Percentiles rank a stretch among this genome's conserved stretches.
phyloP scores from a whole-genome alignment of 1,140 invertebrate species.

The Drosophila kanapiae region DNA sequence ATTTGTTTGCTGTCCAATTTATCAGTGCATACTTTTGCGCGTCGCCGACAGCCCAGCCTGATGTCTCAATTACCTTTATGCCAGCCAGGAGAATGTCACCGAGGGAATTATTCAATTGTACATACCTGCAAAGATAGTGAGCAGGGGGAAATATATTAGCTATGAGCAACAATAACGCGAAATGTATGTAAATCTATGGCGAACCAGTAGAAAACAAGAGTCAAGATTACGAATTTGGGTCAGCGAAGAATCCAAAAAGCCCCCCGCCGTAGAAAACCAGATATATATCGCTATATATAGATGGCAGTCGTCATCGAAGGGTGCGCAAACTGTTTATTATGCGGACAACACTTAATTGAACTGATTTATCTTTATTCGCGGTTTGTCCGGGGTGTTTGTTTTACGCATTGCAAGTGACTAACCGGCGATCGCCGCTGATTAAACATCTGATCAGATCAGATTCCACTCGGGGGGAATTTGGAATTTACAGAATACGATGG shows the following conservation, averaged over 20 bases:
- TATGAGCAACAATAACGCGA: slow-evolving; percentile 28
- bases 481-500: slow-evolving; percentile 7
- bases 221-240: slow-evolving; percentile 68
- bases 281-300: slow-evolving; percentile 46
- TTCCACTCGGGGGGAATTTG: slow-evolving; percentile 16
- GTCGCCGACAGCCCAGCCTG: slow-evolving; percentile 51
- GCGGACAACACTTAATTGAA: slow-evolving; percentile 58
- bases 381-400: slow-evolving; percentile 28
- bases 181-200: slow-evolving; percentile 41
- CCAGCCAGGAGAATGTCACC: slow-evolving; percentile 6
- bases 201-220: slow-evolving; percentile 71
- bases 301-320: slow-evolving; percentile 50
- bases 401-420: slow-evolving; percentile 52
- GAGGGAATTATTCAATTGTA: slow-evolving; percentile 27
- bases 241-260: slow-evolving; percentile 37
- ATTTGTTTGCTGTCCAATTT: slow-evolving; percentile 71
- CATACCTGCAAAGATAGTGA: slow-evolving; percentile 56
- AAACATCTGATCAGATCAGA: slow-evolving; percentile 19
- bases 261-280: slow-evolving; percentile 12
- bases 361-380: slow-evolving; percentile 63
- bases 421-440: slow-evolving; percentile 35
- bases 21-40: slow-evolving; percentile 72
- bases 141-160: slow-evolving; percentile 16
- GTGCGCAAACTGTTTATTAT: slow-evolving; percentile 55
- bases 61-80: slow-evolving; percentile 62